Conservation (phyloP, 2,113 vertebrate species). For the Solenodon paradoxus region DNA sequence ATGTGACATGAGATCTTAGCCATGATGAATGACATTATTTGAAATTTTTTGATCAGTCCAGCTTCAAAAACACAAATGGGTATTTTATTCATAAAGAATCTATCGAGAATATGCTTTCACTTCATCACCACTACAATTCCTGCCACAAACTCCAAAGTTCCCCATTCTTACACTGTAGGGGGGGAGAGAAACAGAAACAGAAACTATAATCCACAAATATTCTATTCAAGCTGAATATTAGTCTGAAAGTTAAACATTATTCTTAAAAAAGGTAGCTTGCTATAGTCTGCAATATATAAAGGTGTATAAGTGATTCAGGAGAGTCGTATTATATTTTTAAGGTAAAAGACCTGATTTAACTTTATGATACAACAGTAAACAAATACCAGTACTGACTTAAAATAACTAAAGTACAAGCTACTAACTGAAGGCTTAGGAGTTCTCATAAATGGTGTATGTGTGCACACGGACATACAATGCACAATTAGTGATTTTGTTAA, state of each 20-base stretch:
- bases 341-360: slow-evolving; percentile 42
- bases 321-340: not conserved
- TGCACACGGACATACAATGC: not conserved
- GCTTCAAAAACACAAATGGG: not conserved
- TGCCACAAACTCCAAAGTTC: not conserved
- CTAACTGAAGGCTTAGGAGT: not conserved
- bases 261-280: not conserved
- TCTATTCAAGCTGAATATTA: slow-evolving; percentile 8
- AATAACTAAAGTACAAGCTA: slow-evolving; percentile 51
- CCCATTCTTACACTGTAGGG: not conserved
- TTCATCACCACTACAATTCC: not conserved
- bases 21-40: not conserved
- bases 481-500: not conserved
- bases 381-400: slow-evolving; percentile 27
- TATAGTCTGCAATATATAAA: not conserved
- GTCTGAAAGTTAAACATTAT: not conserved
- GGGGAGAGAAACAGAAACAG: not conserved
- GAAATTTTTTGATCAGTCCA: not conserved
- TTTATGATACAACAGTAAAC: slow-evolving; percentile 44
- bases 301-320: not conserved
- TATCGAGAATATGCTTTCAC: not conserved
- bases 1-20: not conserved
- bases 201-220: not conserved
- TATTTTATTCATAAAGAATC: not conserved
- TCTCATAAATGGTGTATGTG: not conserved